Evolutionary conservation across 2,113 vertebrate species (phyloP), one percentile per base, ranked within the genome.

Genomic region (Sinocyclocheilus maitianheensis): DNA sequence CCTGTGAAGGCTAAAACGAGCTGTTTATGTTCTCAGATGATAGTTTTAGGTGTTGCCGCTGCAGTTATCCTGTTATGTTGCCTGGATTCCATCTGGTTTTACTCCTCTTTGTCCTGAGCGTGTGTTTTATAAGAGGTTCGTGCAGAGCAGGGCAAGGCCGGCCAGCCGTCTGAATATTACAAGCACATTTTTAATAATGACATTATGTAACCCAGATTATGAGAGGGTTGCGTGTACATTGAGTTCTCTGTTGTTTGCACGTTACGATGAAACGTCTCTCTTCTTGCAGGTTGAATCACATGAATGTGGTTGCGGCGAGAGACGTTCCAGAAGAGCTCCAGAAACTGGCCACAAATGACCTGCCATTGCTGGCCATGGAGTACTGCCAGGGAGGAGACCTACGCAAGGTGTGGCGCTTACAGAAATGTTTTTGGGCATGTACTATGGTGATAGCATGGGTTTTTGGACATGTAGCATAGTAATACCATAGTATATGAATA

Each of bases 361-460:
- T 99, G 78, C 98, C 98, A 0, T 85, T 99, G 83, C 92, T 99
- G 92, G 97, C 98, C 75, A 99, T 99, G 98, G 98, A 99, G 90
- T 99, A 97, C 91, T 99, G 98, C 90, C 97, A 98, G 88, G 98
- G 98, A 0, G 98, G 98, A 84, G 98, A 99, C 86, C 96, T 99
- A 76, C 96, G 98, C 51, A 98, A 97, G 96, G 98, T 99, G 88
- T 34, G 76, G 77, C 58, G 34, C 65, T 69, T 18, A 3, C 14
- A 6, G 30, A 34, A 34, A 34, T 3, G 30, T 0, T 34, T 34
- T 34, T 34, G 30, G 30, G 1, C 14, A 67, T 16, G 24, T 2
- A 26, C n/a, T 1, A 67, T 67, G 26, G 62, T 65, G 62, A 65
- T 24, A 2, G 62, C 62, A 26, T 63, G 62, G 11, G n/a, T 5